Percentiles rank a stretch among this genome's conserved stretches.
Evolutionary conservation across 2,888 invertebrate genomes (phyloP).

Genomic region (Ypsolopha sequella): DNA sequence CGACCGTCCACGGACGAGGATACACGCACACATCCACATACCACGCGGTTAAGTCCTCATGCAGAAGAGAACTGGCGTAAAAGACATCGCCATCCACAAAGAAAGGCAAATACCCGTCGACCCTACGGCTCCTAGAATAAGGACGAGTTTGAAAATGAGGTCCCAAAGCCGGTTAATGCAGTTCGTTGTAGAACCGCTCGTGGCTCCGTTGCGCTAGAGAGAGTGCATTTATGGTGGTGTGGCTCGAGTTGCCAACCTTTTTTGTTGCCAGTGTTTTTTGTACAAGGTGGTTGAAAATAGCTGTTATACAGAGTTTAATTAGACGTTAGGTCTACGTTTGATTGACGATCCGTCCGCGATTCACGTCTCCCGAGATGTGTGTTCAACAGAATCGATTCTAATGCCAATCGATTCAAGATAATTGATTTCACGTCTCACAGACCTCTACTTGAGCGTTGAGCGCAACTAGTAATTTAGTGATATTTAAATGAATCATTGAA

Average conservation of each 20-base stretch:
- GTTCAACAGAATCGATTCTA: neutral
- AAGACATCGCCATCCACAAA: constrained; percentile 61
- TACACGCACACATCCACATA: constrained; percentile 33
- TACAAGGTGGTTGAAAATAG: constrained; percentile 33
- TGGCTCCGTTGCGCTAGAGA: constrained; percentile 60
- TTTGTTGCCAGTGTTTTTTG: constrained; percentile 45
- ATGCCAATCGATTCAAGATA: neutral
- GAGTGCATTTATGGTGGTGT: constrained; percentile 64
- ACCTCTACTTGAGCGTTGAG: neutral
- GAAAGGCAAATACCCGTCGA: constrained; percentile 43
- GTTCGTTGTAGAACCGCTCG: constrained; percentile 20
- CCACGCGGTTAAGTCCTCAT: constrained; percentile 40
- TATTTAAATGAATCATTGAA: neutral
- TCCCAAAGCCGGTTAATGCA: constrained; percentile 21
- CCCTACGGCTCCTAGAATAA: constrained; percentile 20
- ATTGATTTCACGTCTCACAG: neutral
- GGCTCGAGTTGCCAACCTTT: constrained; percentile 53
- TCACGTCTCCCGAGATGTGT: neutral
- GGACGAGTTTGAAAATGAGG: constrained; percentile 19
- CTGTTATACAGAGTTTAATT: constrained; percentile 27
- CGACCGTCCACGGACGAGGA: constrained; percentile 21
- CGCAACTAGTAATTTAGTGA: neutral
- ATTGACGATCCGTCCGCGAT: constrained; percentile 7
- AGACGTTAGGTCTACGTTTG: constrained; percentile 16
- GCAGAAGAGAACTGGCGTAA: constrained; percentile 24